Base-by-base conservation (phyloP, 2,113 vertebrate species). In the Panurus biarmicus region DNA sequence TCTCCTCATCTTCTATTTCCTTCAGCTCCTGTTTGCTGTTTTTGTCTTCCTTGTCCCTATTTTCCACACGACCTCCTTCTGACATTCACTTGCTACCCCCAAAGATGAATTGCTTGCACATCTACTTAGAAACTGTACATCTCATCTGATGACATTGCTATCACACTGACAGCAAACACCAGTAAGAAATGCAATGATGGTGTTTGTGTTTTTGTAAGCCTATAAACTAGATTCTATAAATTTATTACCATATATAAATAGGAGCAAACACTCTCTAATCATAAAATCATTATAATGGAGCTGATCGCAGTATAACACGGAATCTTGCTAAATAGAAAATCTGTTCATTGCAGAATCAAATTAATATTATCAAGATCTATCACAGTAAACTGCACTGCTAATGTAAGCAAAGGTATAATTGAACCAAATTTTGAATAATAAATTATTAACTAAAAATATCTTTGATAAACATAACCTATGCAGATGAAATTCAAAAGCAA, bases 381-480 rank as follows among this genome's bases (percentile, higher is more conserved):
- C 62, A 71, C n/a, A 57, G 76, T 74, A 94, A 96, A 94, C 69
- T 58, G 38, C 62, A 82, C 40, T 8, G 16, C 74, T 95, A 96
- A 94, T 94, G 72, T 92, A 95, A 93, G 90, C 75, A 82, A 95
- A 96, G 82, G 89, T 91, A 85, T 79, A 90, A 91, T 88, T 94
- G 94, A 85, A 90, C 87, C 83, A 87, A 50, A 87, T 86, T 94
- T 89, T 77, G 79, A 95, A 92, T 87, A 91, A 90, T 73, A 90
- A 74, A 95, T 85, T 92, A 94, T 72, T 65, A 76, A 93, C 58
- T 75, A 74, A 90, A 94, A 94, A 93, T 61, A 82, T 65, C 40
- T 90, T 80, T 67, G 58, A 75, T 53, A 77, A 94, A 83, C 62
- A 74, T 53, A 87, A 79, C 6, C 36, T 18, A 36, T 9, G 2